These are phyloP conservation scores for Megalurothrips usitatus DNA, from an alignment of 2,888 invertebrate genomes.

Conservation along the genomic window DNA sequence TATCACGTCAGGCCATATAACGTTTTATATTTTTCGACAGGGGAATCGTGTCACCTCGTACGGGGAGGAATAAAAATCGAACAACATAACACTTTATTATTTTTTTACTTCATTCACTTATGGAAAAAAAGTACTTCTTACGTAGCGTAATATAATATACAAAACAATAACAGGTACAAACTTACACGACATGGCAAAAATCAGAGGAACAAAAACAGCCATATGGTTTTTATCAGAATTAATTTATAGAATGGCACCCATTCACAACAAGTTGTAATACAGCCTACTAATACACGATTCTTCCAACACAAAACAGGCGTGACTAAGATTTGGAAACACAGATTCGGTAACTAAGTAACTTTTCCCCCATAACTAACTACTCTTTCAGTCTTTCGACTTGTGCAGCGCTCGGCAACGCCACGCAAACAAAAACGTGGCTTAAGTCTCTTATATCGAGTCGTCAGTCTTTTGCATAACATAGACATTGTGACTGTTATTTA, in stretches of 20 bases:
- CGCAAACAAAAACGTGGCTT: not conserved
- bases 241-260: not conserved
- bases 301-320: not conserved
- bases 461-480: not conserved
- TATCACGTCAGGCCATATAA: no score
- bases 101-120: not conserved
- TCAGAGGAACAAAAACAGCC: not conserved
- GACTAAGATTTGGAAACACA: not conserved
- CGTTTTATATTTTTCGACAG: not conserved
- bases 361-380: not conserved
- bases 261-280: not conserved
- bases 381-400: not conserved
- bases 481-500: not conserved
- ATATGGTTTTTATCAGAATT: not conserved
- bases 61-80: not conserved
- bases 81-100: not conserved
- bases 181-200: not conserved
- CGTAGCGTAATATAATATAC: not conserved
- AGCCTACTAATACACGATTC: not conserved
- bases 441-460: not conserved
- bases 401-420: not conserved
- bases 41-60: not conserved
- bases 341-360: not conserved
- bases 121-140: not conserved
- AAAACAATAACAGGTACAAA: constrained; percentile 19